Base-by-base conservation (phyloP, 2,113 vertebrate genomes). In the Paraplagusia blochii region DNA sequence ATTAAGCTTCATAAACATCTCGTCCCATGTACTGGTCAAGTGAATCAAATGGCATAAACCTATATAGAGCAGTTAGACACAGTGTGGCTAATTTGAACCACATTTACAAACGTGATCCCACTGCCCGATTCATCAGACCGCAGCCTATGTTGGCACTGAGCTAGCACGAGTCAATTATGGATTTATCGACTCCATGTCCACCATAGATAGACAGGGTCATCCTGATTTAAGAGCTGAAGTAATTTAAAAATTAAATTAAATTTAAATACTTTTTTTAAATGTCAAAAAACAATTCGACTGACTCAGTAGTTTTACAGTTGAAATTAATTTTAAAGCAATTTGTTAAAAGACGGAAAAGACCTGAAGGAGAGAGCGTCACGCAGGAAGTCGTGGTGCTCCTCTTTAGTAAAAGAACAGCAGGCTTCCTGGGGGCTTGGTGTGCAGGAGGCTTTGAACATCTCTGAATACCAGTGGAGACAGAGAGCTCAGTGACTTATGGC, bases 1-100 rank as follows among this genome's bases (percentile, higher is more conserved):
- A 58, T 78, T 66, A 69, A 33, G 64, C 61, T 76, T 63, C 72
- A 79, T 58, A 56, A 59, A 80, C 68, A 42, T 60, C 55, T 50
- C 40, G 15, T 62, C 71, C 54, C 19, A 13, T 67, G 68, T 43
- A 17, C 19, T 43, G 53, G 53, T 54, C 53, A 51, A 54, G 53
- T 58, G 39, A 51, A 11, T 44, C 29, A 58, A 72, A 65, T 47
- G 36, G 43, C 58, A 50, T 59, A 18, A 72, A 78, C 22, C 2
- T 29, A 4, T 29, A 29, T 29, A 29, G 22, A 29, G 22, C 22
- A 2, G 22, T 82, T 80, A 49, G 34, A 67, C 14, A 52, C 58
- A 43, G 51, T 54, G 44, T 70, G 29, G 39, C 45, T 64, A 67
- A 68, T 79, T 29, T 50, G 40, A 76, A 14, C 33, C 33, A 38